Percentiles rank a stretch among this genome's conserved stretches.
Evolutionary conservation across 2,888 invertebrate species (phyloP).

Genomic region (Pachydiplax longipennis): DNA sequence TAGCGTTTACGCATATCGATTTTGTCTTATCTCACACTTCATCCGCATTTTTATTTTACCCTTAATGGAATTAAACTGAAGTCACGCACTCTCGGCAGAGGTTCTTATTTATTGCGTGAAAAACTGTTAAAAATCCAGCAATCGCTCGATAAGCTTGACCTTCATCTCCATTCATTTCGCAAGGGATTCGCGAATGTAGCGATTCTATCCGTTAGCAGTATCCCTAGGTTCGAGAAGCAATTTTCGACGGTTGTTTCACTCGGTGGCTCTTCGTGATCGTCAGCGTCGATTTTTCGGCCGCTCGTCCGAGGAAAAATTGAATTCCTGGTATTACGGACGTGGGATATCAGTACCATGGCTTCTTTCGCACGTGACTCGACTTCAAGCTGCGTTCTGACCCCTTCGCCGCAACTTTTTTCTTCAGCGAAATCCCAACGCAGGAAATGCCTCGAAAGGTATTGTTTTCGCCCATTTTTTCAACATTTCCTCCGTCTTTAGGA

Average conservation of each 20-base stretch:
- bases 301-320: slow-evolving; percentile 27
- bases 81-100: too few relatives aligned
- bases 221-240: neutral
- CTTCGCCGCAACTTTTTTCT: neutral
- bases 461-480: too few relatives aligned
- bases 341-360: neutral
- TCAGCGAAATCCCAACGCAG: neutral
- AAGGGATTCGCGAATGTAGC: too few relatives aligned
- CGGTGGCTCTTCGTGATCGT: neutral
- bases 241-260: neutral
- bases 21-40: too few relatives aligned
- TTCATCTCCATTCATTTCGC: too few relatives aligned
- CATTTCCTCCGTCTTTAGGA: neutral
- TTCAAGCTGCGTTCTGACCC: neutral
- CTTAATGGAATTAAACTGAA: too few relatives aligned
- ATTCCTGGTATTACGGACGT: slow-evolving; percentile 24
- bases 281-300: neutral
- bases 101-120: too few relatives aligned
- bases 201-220: neutral
- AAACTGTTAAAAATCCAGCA: too few relatives aligned
- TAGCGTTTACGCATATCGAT: too few relatives aligned
- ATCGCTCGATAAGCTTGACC: too few relatives aligned
- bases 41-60: too few relatives aligned
- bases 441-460: neutral
- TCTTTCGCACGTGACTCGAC: slow-evolving; percentile 19